A percentile compares a stretch with the other conserved stretches of the same genome.
phyloP scores from a whole-genome alignment of 2,888 invertebrate genomes.

The Caradrina kadenii region DNA sequence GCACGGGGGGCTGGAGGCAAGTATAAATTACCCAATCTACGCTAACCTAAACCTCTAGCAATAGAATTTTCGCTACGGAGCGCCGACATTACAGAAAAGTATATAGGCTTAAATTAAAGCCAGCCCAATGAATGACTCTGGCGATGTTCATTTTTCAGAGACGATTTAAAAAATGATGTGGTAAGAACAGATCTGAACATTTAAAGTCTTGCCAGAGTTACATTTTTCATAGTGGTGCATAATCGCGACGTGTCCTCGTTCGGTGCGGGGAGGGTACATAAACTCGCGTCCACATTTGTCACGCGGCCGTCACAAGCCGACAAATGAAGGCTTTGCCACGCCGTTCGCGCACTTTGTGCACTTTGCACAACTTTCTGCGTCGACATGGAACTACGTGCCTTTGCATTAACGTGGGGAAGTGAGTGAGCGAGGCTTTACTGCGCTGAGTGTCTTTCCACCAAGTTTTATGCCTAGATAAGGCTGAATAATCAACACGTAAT shows the following conservation, averaged over 20 bases:
- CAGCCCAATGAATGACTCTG: constrained; percentile 77
- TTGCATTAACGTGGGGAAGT: constrained; percentile 87
- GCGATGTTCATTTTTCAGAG: constrained; percentile 65
- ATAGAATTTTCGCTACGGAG: constrained; percentile 86
- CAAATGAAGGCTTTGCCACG: constrained; percentile 90
- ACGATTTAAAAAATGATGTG: constrained; percentile 54
- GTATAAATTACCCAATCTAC: constrained; percentile 90
- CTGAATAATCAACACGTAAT: constrained; percentile 86
- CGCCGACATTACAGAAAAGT: constrained; percentile 84
- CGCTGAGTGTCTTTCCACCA: constrained; percentile 84
- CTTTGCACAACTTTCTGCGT: constrained; percentile 88
- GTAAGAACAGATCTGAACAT: constrained; percentile 59
- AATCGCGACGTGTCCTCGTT: constrained; percentile 79
- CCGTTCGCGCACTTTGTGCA: constrained; percentile 89
- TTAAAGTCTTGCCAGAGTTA: constrained; percentile 69
- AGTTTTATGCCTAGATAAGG: constrained; percentile 86
- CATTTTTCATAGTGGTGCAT: constrained; percentile 84
- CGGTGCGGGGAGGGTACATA: constrained; percentile 75
- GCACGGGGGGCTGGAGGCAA: constrained; percentile 81
- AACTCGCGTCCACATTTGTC: constrained; percentile 89
- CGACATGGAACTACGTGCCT: constrained; percentile 88
- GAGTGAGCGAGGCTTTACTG: constrained; percentile 83
- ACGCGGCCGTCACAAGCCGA: constrained; percentile 89
- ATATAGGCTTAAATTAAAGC: constrained; percentile 84
- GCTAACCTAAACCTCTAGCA: constrained; percentile 86